These are phyloP conservation scores for Cassiopea xamachana DNA, from an alignment of 30 jellyfish, hydroid and myxozoan genomes.

Conservation along the genomic window DNA sequence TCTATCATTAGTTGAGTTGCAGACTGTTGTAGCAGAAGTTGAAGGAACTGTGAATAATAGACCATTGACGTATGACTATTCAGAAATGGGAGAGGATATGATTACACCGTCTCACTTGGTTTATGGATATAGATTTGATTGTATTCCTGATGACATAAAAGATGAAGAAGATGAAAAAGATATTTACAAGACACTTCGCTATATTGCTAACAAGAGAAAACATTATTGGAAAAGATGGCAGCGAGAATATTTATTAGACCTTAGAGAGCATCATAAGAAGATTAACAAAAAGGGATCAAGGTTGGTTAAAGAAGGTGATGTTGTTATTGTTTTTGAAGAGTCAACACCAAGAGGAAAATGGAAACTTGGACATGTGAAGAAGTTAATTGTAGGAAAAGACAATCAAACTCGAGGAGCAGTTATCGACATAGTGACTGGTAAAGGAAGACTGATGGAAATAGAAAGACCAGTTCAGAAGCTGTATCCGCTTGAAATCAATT, in stretches of 20 bases:
- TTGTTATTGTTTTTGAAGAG: slow-evolving; percentile 20
- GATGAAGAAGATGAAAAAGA: too few relatives aligned
- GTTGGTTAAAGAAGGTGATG: slow-evolving; percentile 19
- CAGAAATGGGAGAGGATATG: too few relatives aligned
- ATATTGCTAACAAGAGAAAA: too few relatives aligned
- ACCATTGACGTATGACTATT: too few relatives aligned
- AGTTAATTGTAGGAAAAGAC: slow-evolving; percentile 1
- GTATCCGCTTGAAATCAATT: slow-evolving; percentile 2
- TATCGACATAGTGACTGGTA: background rate
- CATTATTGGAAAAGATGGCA: background rate
- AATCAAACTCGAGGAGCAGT: slow-evolving; percentile 13
- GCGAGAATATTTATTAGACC: slow-evolving; percentile 12
- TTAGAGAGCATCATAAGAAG: slow-evolving; percentile 32
- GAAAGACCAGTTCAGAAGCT: slow-evolving; percentile 1
- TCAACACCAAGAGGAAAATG: slow-evolving; percentile 4
- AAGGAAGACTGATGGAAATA: background rate
- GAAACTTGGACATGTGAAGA: slow-evolving; percentile 24
- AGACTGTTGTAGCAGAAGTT: too few relatives aligned
- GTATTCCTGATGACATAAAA: too few relatives aligned
- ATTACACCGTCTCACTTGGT: too few relatives aligned
- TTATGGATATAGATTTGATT: too few relatives aligned
- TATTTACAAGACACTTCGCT: too few relatives aligned
- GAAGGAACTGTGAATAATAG: too few relatives aligned
- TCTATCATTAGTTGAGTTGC: too few relatives aligned
- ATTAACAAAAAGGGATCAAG: background rate